These are phyloP conservation scores for Casuarius casuarius DNA, from an alignment of 2,113 vertebrate genomes.

Conservation along the genomic window DNA sequence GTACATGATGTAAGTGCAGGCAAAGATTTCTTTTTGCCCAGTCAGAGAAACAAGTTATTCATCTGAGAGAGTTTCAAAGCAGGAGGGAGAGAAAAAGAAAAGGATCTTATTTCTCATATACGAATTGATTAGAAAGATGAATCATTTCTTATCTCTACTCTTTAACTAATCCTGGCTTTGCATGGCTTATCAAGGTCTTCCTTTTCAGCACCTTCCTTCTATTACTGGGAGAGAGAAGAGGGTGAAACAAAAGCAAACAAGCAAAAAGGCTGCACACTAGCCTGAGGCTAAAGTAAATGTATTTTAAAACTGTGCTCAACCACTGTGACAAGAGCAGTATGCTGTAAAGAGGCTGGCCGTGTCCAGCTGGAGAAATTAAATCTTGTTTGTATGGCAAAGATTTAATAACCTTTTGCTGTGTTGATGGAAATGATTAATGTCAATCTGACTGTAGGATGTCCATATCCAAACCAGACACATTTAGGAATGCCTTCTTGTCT, in stretches of 20 bases:
- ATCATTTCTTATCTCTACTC: not conserved
- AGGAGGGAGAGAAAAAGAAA: not conserved
- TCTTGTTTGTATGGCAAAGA: conserved; percentile 32
- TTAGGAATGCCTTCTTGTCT: not conserved
- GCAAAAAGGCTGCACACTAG: conserved; percentile 3
- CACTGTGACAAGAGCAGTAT: conserved; percentile 51
- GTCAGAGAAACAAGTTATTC: not conserved
- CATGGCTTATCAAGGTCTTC: not conserved
- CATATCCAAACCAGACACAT: not conserved
- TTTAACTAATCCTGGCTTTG: not conserved
- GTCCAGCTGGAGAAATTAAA: conserved; percentile 57
- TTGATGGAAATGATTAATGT: conserved; percentile 34
- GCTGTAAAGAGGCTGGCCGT: conserved; percentile 8
- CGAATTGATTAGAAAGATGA: not conserved
- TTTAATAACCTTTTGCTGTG: conserved; percentile 13
- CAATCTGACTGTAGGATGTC: not conserved
- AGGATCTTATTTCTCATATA: not conserved
- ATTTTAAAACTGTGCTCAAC: conserved; percentile 55
- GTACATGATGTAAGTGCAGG: not conserved
- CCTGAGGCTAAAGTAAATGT: conserved; percentile 53
- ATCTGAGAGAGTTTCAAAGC: not conserved
- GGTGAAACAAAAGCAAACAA: conserved; percentile 48
- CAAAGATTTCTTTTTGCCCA: not conserved
- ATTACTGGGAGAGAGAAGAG: not conserved
- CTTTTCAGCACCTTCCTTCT: conserved; percentile 16